Evolutionary conservation across 2,113 vertebrate genomes (phyloP), one percentile per base, ranked within the genome.

Genomic region (Geococcyx californianus): DNA sequence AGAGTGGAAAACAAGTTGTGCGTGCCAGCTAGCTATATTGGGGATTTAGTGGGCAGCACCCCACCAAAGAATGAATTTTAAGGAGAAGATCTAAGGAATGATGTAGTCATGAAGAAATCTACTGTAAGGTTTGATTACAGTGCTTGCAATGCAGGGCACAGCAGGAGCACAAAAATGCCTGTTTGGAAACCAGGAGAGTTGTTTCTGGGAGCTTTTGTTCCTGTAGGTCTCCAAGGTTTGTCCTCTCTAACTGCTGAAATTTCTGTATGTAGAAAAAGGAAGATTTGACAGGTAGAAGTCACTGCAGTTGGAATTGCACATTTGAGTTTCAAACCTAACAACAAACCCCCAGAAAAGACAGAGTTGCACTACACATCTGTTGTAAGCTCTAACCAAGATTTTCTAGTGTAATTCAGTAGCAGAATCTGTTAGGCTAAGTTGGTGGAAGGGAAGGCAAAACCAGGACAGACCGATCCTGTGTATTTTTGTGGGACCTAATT

Each of bases 121-220:
- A 5, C 26, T 6, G 2, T 36, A 40, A 51, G 7, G 47, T 62
- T 44, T 36, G 42, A 29, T 42, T 24, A 26, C 6, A 18, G 34
- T 28, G 29, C 28, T n/a, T 51, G 54, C 19, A 23, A 25, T 16
- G 16, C 23, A 34, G 42, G 26, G 8, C 8, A 18, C 5, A 24
- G 49, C 16, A 58, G 49, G 49, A 63, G 36, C 14, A 49, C 11
- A 23, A 10, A 44, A 60, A 29, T 51, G 24, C 21, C 16, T 18
- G 5, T 66, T 29, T 38, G 73, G 66, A 78, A 73, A 44, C 9
- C 19, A 31, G 34, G 72, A 21, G 21, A 13, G 40, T 18, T 18
- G 18, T 66, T 29, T 11, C 1, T 0, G 1, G 60, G 47, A 42
- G 10, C 45, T 44, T 42, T 13, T 49, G 29, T 11, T 9, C 31